Evolutionary conservation across 2,113 vertebrate species (phyloP).

Genomic region (Tyto alba): DNA sequence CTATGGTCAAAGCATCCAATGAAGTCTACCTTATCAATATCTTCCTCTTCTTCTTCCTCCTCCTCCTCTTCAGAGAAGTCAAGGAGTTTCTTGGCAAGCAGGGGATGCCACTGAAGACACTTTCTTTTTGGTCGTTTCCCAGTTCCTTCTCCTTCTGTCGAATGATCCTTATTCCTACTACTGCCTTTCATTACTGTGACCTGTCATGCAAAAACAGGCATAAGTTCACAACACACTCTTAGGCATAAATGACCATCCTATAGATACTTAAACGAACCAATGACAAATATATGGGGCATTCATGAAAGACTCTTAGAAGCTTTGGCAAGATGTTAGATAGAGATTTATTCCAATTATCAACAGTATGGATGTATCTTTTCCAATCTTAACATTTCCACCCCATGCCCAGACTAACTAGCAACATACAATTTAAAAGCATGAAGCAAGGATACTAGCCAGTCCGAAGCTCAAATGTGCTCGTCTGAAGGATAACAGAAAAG

Average conservation of each 20-base stretch:
- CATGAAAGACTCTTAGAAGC: not conserved
- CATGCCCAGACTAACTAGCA: not conserved
- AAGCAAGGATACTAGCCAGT: not conserved
- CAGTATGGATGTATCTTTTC: not conserved
- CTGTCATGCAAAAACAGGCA: slow-evolving; percentile 53
- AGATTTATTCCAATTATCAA: not conserved
- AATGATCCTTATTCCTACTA: slow-evolving; percentile 89
- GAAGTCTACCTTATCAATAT: slow-evolving; percentile 86
- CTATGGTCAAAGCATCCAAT: not conserved
- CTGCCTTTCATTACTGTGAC: slow-evolving; percentile 96
- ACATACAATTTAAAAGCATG: not conserved
- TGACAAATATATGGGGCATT: not conserved
- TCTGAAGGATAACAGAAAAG: not conserved
- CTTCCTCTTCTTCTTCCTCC: slow-evolving; percentile 93
- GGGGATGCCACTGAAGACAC: slow-evolving; percentile 98
- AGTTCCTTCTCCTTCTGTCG: slow-evolving; percentile 85
- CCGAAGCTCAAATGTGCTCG: not conserved
- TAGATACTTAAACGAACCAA: not conserved
- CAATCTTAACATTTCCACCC: not conserved
- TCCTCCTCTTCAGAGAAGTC: slow-evolving; percentile 98
- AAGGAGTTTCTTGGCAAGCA: slow-evolving; percentile 93
- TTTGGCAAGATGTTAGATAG: not conserved
- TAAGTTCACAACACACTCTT: not conserved
- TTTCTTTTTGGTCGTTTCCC: slow-evolving; percentile 94
- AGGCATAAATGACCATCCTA: not conserved